Evolutionary conservation across 2,888 invertebrate genomes (phyloP).

Genomic region (Nowickia ferox): DNA sequence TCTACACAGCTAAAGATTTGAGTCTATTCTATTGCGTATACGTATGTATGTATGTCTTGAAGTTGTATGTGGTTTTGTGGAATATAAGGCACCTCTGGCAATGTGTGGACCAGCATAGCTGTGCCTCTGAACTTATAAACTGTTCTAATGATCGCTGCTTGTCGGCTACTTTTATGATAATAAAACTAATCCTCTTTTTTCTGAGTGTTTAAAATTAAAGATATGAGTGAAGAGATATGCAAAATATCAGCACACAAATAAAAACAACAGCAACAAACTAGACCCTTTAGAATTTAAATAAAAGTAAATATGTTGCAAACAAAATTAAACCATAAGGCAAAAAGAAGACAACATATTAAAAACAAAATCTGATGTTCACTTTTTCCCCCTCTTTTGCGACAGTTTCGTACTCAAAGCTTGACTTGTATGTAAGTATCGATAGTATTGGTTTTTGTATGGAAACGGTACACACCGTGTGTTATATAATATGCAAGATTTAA

Average conservation of each 20-base stretch:
- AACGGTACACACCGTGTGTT: constrained; percentile 41
- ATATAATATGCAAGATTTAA: constrained; percentile 65
- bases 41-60: no score
- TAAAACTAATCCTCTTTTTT: constrained; percentile 8
- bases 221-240: constrained; percentile 29
- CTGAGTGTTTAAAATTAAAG: constrained; percentile 36
- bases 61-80: no score
- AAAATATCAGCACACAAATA: constrained; percentile 52
- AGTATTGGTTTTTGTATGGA: constrained; percentile 47
- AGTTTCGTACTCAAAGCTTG: neutral
- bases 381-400: constrained; percentile 23
- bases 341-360: constrained; percentile 17
- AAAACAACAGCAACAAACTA: constrained; percentile 27
- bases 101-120: no score
- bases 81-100: no score
- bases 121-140: no score
- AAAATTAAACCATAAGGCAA: constrained; percentile 25
- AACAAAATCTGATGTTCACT: constrained; percentile 57
- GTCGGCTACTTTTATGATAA: no score
- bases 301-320: constrained; percentile 63
- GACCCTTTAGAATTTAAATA: constrained; percentile 69
- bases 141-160: no score
- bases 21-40: no score
- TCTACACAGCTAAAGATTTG: no score
- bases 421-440: constrained; percentile 41